A percentile compares a stretch with the other conserved stretches of the same genome.
Conservation (phyloP, 2,888 invertebrate species). For the Leptinotarsa haldemani region DNA sequence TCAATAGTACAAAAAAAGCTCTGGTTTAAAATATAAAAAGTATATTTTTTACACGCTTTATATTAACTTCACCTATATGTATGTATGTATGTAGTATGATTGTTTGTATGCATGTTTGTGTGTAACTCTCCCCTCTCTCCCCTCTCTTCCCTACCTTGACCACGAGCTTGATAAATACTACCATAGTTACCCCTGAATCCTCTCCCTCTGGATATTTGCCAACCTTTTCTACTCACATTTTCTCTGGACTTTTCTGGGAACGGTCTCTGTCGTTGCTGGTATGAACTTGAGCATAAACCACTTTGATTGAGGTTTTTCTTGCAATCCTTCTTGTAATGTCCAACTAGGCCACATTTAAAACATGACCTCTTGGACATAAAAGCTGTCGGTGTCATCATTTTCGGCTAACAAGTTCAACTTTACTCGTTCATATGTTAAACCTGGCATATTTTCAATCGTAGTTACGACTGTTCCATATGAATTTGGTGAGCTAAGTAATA, state of each 20-base stretch:
- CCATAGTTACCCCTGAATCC: constrained; percentile 1
- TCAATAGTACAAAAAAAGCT: too few species aligned
- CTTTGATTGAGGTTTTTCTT: neutral
- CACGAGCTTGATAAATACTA: neutral
- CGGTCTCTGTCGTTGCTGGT: neutral
- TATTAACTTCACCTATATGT: too few species aligned
- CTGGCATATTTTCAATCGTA: constrained; percentile 9
- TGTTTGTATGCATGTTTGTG: too few species aligned
- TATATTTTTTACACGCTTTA: too few species aligned
- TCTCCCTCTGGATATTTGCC: neutral
- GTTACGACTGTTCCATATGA: constrained; percentile 1
- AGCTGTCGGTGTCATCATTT: neutral
- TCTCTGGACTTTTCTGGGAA: neutral
- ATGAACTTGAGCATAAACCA: neutral
- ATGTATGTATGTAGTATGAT: too few species aligned
- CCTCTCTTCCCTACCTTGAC: too few species aligned
- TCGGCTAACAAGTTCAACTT: constrained; percentile 1
- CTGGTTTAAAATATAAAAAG: too few species aligned
- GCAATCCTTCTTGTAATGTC: neutral
- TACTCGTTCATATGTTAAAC: constrained; percentile 9
- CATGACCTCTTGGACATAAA: neutral
- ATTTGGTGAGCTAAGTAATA: neutral
- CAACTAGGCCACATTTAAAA: neutral
- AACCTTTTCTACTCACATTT: neutral
- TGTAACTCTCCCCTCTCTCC: too few species aligned